Conservation (phyloP, 2,888 invertebrate genomes). For the Pyrochroa serraticornis region DNA sequence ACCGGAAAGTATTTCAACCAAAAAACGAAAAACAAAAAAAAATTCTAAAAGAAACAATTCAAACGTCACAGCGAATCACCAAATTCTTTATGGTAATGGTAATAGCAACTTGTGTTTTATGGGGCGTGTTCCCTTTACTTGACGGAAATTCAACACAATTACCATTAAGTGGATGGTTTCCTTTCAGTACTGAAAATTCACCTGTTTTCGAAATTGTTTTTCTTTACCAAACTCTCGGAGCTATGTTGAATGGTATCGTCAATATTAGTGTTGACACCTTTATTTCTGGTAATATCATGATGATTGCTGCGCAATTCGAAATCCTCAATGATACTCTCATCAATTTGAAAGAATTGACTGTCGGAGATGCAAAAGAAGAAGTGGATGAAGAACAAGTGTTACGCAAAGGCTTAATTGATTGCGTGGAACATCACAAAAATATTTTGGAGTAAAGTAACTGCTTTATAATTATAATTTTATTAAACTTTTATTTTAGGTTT, state of each 20-base stretch:
- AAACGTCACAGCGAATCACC: too few species aligned
- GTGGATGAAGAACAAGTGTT: too few species aligned
- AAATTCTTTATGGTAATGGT: too few species aligned
- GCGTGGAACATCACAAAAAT: slow-evolving; percentile 26
- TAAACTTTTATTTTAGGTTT: slow-evolving; percentile 20
- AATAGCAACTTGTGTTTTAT: too few species aligned
- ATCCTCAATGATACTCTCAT: slow-evolving; percentile 56
- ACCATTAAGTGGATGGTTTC: slow-evolving; percentile 56
- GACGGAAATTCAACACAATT: slow-evolving; percentile 9
- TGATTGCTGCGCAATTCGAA: slow-evolving; percentile 54
- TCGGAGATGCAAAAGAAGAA: too few species aligned
- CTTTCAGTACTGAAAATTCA: slow-evolving; percentile 55
- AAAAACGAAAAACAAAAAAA: too few species aligned
- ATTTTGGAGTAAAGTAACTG: slow-evolving; percentile 28
- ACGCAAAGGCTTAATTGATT: slow-evolving; percentile 4
- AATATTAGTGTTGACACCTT: slow-evolving; percentile 59
- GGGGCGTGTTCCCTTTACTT: too few species aligned
- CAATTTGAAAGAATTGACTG: slow-evolving; percentile 24
- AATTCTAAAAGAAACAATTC: too few species aligned
- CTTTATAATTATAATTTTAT: not conserved
- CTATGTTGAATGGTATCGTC: slow-evolving; percentile 58
- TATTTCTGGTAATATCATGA: slow-evolving; percentile 30
- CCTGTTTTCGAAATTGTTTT: slow-evolving; percentile 59
- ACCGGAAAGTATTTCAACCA: too few species aligned
- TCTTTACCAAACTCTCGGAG: slow-evolving; percentile 59